These are phyloP conservation scores for Abramis brama DNA, from an alignment of 2,113 vertebrate genomes.

Conservation along the genomic window DNA sequence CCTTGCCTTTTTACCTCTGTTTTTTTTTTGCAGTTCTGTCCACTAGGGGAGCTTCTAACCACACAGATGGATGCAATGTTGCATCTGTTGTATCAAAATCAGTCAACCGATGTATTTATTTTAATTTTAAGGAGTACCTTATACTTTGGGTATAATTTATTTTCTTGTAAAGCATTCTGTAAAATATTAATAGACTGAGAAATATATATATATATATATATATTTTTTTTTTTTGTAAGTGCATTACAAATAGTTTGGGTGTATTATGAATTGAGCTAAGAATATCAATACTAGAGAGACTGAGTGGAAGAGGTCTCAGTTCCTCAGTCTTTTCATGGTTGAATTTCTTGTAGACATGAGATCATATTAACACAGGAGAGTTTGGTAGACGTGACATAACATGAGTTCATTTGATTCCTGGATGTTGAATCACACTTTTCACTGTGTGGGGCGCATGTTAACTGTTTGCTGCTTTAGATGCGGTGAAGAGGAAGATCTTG, in stretches of 20 bases:
- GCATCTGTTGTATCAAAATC: neutral
- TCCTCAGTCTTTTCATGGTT: neutral
- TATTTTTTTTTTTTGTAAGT: neutral
- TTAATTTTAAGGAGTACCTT: neutral
- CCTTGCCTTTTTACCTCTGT: neutral
- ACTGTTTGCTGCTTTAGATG: constrained; percentile 61
- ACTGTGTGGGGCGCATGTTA: neutral
- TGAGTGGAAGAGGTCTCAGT: neutral
- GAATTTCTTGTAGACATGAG: neutral
- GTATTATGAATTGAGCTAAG: neutral
- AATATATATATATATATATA: no score
- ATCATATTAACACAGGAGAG: neutral
- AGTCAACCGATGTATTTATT: neutral
- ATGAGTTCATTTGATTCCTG: neutral
- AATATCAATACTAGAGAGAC: neutral
- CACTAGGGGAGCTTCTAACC: neutral
- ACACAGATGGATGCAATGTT: neutral
- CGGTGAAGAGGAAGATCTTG: constrained; percentile 80
- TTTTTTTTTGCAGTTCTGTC: neutral
- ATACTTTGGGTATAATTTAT: neutral
- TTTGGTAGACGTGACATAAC: neutral
- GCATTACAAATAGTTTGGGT: neutral
- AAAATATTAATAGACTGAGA: neutral
- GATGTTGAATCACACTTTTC: neutral
- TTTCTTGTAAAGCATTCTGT: neutral